phyloP scores from a whole-genome alignment of 2,797 vertebrate species.

The Falco columbarius region DNA sequence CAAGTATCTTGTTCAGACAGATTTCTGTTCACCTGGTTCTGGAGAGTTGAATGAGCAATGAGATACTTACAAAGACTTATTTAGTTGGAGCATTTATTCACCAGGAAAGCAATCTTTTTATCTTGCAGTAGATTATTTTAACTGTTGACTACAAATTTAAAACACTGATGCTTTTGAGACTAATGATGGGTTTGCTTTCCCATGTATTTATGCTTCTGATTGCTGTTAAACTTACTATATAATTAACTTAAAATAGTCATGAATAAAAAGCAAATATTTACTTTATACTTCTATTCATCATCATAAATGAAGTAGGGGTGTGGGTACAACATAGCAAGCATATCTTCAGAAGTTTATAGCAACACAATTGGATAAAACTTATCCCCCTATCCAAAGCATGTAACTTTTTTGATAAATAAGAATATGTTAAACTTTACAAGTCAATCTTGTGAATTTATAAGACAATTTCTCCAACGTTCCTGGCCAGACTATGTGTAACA shows the following conservation, averaged over 20 bases:
- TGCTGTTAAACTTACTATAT: neutral
- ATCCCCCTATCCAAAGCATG: neutral
- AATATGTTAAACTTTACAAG: neutral
- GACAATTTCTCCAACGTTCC: neutral
- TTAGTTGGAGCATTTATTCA: neutral
- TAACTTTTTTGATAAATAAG: neutral
- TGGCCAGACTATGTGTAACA: neutral
- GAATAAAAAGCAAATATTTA: conserved; percentile 20
- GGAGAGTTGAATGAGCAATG: neutral
- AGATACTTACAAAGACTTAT: neutral
- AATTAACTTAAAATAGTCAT: neutral
- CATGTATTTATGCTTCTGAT: neutral
- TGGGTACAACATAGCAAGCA: neutral
- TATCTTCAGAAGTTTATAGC: neutral
- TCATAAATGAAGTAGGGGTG: neutral
- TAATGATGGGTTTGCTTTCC: neutral
- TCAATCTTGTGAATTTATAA: neutral
- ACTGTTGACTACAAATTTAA: neutral
- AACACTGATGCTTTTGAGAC: neutral
- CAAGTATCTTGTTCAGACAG: neutral
- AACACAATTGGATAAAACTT: neutral
- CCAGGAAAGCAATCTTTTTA: neutral
- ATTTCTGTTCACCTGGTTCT: neutral
- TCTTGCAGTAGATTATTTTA: neutral
- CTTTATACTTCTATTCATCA: neutral